Evolutionary conservation across 2,888 invertebrate species (phyloP).

Genomic region (Frankliniella intonsa): DNA sequence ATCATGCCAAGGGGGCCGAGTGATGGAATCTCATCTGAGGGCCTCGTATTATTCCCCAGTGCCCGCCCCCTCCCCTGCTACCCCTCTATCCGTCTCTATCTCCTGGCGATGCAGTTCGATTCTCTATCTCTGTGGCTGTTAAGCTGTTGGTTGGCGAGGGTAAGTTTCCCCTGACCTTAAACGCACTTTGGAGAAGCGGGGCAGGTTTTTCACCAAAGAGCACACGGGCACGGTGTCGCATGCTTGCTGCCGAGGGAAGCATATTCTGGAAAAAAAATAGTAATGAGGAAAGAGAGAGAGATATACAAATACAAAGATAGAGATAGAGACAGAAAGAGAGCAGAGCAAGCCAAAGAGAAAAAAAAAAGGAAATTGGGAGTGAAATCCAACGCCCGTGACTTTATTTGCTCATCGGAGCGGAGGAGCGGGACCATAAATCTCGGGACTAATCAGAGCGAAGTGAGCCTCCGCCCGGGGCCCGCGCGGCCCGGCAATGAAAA

Average conservation of each 20-base stretch:
- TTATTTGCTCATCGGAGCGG: slow-evolving; percentile 16
- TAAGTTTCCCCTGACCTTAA: too few relatives aligned
- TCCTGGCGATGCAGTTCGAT: too few relatives aligned
- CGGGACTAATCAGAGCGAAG: slow-evolving; percentile 6
- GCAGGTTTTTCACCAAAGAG: too few relatives aligned
- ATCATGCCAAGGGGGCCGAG: slow-evolving; percentile 1
- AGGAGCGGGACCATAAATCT: slow-evolving; percentile 9
- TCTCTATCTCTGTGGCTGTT: too few relatives aligned
- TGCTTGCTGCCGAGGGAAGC: too few relatives aligned
- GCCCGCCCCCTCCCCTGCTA: not conserved
- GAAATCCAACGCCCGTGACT: slow-evolving; percentile 20
- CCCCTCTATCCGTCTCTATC: too few relatives aligned
- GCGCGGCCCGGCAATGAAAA: slow-evolving; percentile 5
- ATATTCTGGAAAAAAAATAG: too few relatives aligned
- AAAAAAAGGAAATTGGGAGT: not conserved
- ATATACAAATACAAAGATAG: too few relatives aligned
- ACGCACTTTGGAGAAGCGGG: too few relatives aligned
- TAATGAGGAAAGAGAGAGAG: not conserved
- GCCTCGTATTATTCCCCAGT: not conserved
- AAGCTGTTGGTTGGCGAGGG: too few relatives aligned
- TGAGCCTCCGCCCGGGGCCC: not conserved
- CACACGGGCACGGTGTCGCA: too few relatives aligned
- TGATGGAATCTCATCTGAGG: not conserved
- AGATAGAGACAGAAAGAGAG: not conserved
- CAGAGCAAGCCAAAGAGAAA: not conserved